phyloP scores from a whole-genome alignment of 2,888 invertebrate species.

The Macrosoma leucophasiata region DNA sequence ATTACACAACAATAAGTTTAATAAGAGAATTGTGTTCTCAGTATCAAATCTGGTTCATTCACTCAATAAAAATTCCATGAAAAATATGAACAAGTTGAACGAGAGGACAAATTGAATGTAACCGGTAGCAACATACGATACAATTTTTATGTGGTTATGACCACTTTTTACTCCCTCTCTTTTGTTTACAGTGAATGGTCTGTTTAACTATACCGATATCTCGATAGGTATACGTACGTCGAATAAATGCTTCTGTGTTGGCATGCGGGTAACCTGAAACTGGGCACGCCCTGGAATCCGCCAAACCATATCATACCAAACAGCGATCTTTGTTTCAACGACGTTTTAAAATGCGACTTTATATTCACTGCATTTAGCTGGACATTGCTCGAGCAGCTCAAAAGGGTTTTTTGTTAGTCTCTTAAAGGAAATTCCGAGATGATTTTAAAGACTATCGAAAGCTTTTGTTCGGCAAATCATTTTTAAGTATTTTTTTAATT shows the following conservation, averaged over 20 bases:
- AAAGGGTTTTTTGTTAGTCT: slow-evolving; percentile 45
- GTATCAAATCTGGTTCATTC: slow-evolving; percentile 1
- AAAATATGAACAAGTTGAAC: slow-evolving; percentile 10
- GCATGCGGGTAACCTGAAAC: slow-evolving; percentile 46
- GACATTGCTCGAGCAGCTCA: slow-evolving; percentile 28
- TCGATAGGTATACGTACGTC: slow-evolving; percentile 22
- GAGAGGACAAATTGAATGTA: slow-evolving; percentile 19
- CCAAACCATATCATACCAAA: slow-evolving; percentile 40
- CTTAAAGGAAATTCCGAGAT: slow-evolving; percentile 56
- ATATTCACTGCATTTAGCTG: slow-evolving; percentile 31
- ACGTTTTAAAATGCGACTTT: slow-evolving; percentile 42
- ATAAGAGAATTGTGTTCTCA: too few relatives aligned
- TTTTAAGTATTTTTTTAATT: too few relatives aligned
- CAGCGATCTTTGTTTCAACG: slow-evolving; percentile 33
- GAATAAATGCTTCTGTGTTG: slow-evolving; percentile 47
- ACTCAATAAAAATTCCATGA: slow-evolving; percentile 13
- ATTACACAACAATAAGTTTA: slow-evolving; percentile 5
- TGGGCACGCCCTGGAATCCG: slow-evolving; percentile 40
- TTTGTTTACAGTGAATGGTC: slow-evolving; percentile 42
- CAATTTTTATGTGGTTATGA: slow-evolving; percentile 22
- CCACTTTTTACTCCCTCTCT: slow-evolving; percentile 38
- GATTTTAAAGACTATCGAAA: too few relatives aligned
- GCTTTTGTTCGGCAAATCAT: too few relatives aligned
- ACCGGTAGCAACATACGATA: slow-evolving; percentile 9
- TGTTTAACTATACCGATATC: slow-evolving; percentile 19